A percentile compares a stretch with the other conserved stretches of the same genome.
phyloP scores from a whole-genome alignment of 2,113 vertebrate species.

The Lonchura striata region DNA sequence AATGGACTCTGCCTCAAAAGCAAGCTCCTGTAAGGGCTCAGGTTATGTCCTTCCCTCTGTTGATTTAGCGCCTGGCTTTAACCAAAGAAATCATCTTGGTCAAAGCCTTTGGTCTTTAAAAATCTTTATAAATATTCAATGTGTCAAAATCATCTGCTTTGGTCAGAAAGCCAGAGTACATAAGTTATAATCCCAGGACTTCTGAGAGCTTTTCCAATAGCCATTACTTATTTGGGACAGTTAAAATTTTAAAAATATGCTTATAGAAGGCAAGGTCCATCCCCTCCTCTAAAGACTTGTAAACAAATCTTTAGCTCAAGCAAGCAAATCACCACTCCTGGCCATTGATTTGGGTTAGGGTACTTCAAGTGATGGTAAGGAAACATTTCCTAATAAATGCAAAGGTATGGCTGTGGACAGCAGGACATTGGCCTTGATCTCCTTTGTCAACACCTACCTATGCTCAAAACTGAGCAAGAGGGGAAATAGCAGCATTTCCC shows the following conservation, averaged over 20 bases:
- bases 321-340: neutral
- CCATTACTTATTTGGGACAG: neutral
- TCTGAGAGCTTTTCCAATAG: neutral
- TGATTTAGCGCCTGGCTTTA: slow-evolving; percentile 26
- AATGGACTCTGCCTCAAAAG: slow-evolving; percentile 47
- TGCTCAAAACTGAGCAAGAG: neutral
- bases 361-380: neutral
- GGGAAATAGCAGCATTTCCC: neutral
- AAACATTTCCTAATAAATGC: neutral
- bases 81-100: neutral
- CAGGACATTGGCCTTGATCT: neutral
- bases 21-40: neutral
- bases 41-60: slow-evolving; percentile 31
- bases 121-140: neutral
- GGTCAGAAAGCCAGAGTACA: neutral
- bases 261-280: neutral
- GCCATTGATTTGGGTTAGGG: neutral
- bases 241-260: neutral
- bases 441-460: neutral
- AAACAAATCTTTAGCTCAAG: neutral
- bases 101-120: neutral
- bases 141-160: neutral
- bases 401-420: neutral
- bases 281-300: neutral
- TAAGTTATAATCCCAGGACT: neutral